Base-by-base conservation (phyloP, 2,888 invertebrate species). In the Cantharis lateralis region DNA sequence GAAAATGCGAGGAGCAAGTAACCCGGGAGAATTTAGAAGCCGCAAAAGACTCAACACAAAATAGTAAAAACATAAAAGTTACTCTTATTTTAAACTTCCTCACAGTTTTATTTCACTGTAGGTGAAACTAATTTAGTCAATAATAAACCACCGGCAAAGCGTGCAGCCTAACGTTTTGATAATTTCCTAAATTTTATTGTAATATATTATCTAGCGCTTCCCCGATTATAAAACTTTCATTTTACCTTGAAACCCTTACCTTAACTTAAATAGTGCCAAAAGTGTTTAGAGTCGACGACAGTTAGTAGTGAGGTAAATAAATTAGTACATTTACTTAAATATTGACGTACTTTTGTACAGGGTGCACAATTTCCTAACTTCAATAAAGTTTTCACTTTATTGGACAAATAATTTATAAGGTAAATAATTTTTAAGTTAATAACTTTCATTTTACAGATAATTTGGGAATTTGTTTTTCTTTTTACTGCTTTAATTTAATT, bases 1-100 rank as follows among this genome's bases (percentile, higher is more conserved):
- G 93, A 10, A 90, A 91, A 79, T 94, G 94, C 84, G 91, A 93
- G 83, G 93, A 93, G 82, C 92, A 93, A 84, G 90, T 93, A 72
- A 91, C 92, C 68, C 89, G 92, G 82, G 92, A 92, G 80, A 93
- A 93, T 88, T 88, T 93, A 74, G 93, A 91, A 83, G 90, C 90
- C 75, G 89, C 91, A 24, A 87, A 84, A 81, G 85, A 85, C 81
- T 82, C 82, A 4, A 82, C 80, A 26, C 62, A 72, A 75, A 78
- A 70, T 77, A 75, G 75, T 81, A 76, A 75, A 80, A 78, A 76
- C 75, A 77, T 79, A 70, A 72, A 70, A 71, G 80, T 77, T 70
- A 83, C 78, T 74, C 62, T 80, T 68, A 78, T 82, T 75, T 72
- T 80, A 71, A 79, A 68, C 70, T 78, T 77, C 64, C 77, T 79